A percentile compares a stretch with the other conserved stretches of the same genome.
Conservation (phyloP, 2,888 invertebrate species). For the Physocephala rufipes region DNA sequence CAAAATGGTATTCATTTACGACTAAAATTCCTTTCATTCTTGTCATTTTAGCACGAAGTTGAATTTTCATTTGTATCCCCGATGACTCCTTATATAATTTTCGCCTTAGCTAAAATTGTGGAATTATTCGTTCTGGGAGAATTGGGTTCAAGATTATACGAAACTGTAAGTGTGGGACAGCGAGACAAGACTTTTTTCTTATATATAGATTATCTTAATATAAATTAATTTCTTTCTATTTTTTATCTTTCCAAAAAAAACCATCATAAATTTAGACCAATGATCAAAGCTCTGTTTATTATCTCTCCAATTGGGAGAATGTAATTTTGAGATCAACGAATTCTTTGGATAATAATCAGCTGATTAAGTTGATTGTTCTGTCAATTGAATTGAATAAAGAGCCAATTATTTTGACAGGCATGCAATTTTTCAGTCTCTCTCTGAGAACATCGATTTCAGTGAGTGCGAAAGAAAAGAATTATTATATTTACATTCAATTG, state of each 20-base stretch:
- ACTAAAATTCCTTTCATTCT: too few species aligned
- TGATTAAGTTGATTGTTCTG: constrained; percentile 47
- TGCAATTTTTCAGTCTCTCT: constrained; percentile 47
- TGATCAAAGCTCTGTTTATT: constrained; percentile 47
- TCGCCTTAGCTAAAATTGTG: constrained; percentile 48
- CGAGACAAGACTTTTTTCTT: too few species aligned
- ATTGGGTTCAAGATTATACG: constrained; percentile 47
- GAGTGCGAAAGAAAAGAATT: constrained; percentile 21
- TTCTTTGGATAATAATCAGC: constrained; percentile 40
- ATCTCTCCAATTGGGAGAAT: constrained; percentile 49
- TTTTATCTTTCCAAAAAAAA: too few species aligned
- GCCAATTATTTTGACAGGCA: constrained; percentile 43
- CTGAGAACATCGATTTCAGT: constrained; percentile 44
- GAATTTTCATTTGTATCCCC: constrained; percentile 39
- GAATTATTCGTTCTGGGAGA: constrained; percentile 49
- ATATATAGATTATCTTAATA: too few species aligned
- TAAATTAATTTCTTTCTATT: too few species aligned
- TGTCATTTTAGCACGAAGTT: background rate
- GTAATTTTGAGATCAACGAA: constrained; percentile 44
- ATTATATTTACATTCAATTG: too few species aligned
- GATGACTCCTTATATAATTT: constrained; percentile 44
- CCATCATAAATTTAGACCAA: constrained; percentile 43
- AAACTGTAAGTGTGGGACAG: constrained; percentile 41
- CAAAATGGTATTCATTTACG: too few species aligned
- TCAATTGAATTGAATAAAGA: constrained; percentile 45